These are phyloP conservation scores for Brachionus manjavacas DNA, from an alignment of 1,140 invertebrate species.

Conservation along the genomic window DNA sequence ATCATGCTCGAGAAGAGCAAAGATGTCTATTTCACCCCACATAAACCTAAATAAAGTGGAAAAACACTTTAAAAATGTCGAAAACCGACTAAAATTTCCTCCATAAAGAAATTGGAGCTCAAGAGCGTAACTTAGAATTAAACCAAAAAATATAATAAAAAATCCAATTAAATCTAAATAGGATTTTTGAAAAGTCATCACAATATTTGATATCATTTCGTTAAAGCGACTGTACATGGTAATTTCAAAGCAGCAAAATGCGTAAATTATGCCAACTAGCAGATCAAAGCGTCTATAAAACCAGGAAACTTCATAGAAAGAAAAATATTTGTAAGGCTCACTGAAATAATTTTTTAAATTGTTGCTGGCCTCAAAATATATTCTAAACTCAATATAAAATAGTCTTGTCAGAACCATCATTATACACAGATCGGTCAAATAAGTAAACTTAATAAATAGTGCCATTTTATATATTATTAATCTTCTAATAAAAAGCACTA, in stretches of 20 bases:
- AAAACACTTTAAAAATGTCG: conserved; percentile 27
- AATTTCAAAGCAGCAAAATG: neutral
- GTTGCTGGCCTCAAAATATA: neutral
- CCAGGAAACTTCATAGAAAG: neutral
- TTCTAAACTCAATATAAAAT: conserved; percentile 6
- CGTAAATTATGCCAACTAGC: conserved; percentile 12
- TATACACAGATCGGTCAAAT: neutral
- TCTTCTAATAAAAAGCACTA: neutral
- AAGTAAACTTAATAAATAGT: neutral
- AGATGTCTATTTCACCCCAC: conserved; percentile 21
- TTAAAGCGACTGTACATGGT: neutral
- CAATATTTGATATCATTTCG: conserved; percentile 32
- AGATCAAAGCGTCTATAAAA: conserved; percentile 5
- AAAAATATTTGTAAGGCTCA: neutral
- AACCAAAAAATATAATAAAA: conserved; percentile 13
- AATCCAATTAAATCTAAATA: conserved; percentile 22
- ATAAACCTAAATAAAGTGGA: neutral
- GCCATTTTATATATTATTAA: neutral
- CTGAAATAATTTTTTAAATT: neutral
- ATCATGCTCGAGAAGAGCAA: conserved; percentile 10
- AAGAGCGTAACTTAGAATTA: conserved; percentile 13
- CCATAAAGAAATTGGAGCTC: conserved; percentile 23
- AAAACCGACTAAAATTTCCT: neutral
- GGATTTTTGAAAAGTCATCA: conserved; percentile 23
- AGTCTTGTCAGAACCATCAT: neutral